These are phyloP conservation scores for Drosophila helvetica DNA, from an alignment of 2,888 invertebrate genomes.

Conservation along the genomic window DNA sequence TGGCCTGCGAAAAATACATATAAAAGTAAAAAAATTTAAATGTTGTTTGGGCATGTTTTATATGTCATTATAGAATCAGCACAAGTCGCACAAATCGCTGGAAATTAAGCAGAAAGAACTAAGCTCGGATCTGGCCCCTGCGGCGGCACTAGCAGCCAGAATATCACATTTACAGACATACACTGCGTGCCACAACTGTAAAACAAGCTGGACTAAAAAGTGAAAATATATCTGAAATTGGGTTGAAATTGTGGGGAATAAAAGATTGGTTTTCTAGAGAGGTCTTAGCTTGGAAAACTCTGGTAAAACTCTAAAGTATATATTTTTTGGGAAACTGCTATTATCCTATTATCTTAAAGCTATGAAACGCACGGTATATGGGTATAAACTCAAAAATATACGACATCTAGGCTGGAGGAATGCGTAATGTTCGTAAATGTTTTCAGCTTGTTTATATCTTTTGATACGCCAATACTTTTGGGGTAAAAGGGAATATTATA, in stretches of 20 bases:
- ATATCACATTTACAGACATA: slow-evolving; percentile 13
- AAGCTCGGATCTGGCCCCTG: slow-evolving; percentile 9
- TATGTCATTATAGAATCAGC: slow-evolving; percentile 77
- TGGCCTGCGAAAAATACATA: slow-evolving; percentile 39
- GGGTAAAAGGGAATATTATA: background rate
- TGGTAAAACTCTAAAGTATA: too few relatives aligned
- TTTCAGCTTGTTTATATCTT: slow-evolving; percentile 30
- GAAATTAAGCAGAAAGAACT: slow-evolving; percentile 62
- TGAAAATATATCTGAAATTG: background rate
- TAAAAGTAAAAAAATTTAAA: slow-evolving; percentile 65
- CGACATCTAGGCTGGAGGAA: slow-evolving; percentile 30
- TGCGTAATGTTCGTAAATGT: slow-evolving; percentile 42
- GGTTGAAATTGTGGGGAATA: background rate
- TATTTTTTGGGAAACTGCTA: background rate
- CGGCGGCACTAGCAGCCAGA: slow-evolving; percentile 10
- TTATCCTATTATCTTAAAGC: background rate
- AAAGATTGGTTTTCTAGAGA: background rate
- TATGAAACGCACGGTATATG: slow-evolving; percentile 29
- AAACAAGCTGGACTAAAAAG: background rate
- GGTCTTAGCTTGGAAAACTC: background rate
- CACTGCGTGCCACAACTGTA: slow-evolving; percentile 7
- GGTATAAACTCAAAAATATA: slow-evolving; percentile 1
- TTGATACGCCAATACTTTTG: slow-evolving; percentile 4
- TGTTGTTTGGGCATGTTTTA: slow-evolving; percentile 70
- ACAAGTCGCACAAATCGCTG: slow-evolving; percentile 67